Conservation (phyloP, 2,888 invertebrate species). For the Calameuta filiformis region DNA sequence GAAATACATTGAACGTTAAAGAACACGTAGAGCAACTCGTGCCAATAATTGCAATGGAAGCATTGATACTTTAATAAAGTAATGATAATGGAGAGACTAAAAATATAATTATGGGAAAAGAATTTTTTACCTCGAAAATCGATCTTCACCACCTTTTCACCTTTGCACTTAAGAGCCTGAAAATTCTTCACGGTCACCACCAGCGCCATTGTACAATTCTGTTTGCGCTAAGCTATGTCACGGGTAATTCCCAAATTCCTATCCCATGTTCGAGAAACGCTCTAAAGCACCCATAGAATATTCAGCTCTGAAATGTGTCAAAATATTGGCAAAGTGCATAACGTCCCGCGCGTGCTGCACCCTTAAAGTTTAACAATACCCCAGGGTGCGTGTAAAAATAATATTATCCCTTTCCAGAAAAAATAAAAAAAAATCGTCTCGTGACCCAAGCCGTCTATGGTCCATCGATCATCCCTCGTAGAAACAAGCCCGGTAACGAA, state of each 20-base stretch:
- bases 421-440: neutral
- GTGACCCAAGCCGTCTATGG: neutral
- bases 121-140: conserved; percentile 79
- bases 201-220: conserved; percentile 72
- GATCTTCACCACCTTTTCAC: conserved; percentile 75
- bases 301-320: too few relatives aligned
- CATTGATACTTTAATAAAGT: too few relatives aligned
- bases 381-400: neutral
- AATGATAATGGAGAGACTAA: too few relatives aligned
- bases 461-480: neutral
- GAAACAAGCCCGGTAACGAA: neutral
- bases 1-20: neutral
- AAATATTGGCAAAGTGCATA: too few relatives aligned
- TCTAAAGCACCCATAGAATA: neutral
- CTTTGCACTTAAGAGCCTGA: conserved; percentile 76
- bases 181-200: conserved; percentile 76
- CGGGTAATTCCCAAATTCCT: neutral
- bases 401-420: neutral
- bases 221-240: neutral
- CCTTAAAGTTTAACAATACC: neutral
- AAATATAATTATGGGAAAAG: neutral
- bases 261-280: neutral
- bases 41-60: too few relatives aligned
- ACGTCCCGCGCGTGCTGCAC: neutral
- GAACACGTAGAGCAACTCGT: too few relatives aligned